Base-by-base conservation (phyloP, 2,797 vertebrate species). In the Ctenopoma multispine region DNA sequence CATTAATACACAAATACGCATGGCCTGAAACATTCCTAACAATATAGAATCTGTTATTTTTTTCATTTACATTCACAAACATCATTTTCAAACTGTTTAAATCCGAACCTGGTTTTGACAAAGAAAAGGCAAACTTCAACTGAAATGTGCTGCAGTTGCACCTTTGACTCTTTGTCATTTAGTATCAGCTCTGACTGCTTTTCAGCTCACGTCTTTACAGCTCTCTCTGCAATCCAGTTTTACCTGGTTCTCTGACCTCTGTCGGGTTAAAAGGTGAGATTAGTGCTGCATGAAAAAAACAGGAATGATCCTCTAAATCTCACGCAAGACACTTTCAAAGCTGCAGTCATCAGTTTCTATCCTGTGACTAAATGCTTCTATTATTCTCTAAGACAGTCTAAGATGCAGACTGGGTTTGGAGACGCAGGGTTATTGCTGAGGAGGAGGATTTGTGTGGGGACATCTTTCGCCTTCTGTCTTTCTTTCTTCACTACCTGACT, bases 301-400 rank as follows among this genome's bases (percentile, higher is more conserved):
- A 50, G 75, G 71, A 79, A 62, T 88, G 64, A 89, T 72, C 83
- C 47, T 73, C 67, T 82, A 74, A 89, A 77, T 64, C 75, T 24
- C 18, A 34, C 29, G 67, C 20, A 67, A 51, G 67, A 79, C 75
- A 56, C 56, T 36, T 61, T 73, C 72, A 85, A 89, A 89, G 85
- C 81, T 18, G 56, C 67, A 73, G 75, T 87, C 81, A 82, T 84
- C 81, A 7, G 63, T 34, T 63, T 77, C 59, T 63, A 87, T 85
- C 82, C 84, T 72, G 20, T 72, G 36, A 43, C 82, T 83, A 88
- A 90, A 90, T 63, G 43, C 86, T 40, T 67, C 57, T 55, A 82
- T 90, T 89, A 78, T 91, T 90, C 80, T 79, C 72, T 80, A 81
- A 90, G 87, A 71, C 62, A 4, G 31, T 1, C 10, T 21, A 69